Evolutionary conservation across 2,888 invertebrate species (phyloP).

Genomic region (Teinopalpus imperialis): DNA sequence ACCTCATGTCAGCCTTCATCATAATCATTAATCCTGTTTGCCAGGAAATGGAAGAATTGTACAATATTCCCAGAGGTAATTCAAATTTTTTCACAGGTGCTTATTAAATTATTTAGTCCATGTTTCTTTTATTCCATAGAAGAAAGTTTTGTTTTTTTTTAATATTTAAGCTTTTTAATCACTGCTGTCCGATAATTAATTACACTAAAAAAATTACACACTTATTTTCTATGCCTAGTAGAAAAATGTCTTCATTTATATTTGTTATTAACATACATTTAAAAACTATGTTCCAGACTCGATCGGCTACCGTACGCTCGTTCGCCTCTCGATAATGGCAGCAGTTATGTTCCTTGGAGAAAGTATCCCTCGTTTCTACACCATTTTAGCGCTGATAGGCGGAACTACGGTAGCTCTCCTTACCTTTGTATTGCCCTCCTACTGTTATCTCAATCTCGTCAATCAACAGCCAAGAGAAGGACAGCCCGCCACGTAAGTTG

Average conservation of each 20-base stretch:
- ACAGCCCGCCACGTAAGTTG: conserved; percentile 51
- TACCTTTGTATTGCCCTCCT: conserved; percentile 85
- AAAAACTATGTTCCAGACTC: conserved; percentile 74
- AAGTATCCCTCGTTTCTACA: conserved; percentile 86
- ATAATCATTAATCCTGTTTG: conserved; percentile 87
- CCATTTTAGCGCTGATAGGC: conserved; percentile 85
- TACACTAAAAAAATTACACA: too few relatives aligned
- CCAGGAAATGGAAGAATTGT: conserved; percentile 86
- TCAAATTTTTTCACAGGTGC: too few relatives aligned
- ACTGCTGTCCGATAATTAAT: too few relatives aligned
- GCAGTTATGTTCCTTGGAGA: conserved; percentile 85
- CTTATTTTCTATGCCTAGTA: too few relatives aligned
- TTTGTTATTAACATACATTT: not conserved
- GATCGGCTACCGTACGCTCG: conserved; percentile 78
- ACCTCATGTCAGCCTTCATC: conserved; percentile 85
- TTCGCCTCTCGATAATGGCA: conserved; percentile 81
- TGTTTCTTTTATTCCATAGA: too few relatives aligned
- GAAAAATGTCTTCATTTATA: too few relatives aligned
- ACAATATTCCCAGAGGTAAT: conserved; percentile 83
- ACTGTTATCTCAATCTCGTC: conserved; percentile 84
- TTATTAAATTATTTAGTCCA: too few relatives aligned
- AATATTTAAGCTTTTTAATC: too few relatives aligned
- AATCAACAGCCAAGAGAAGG: conserved; percentile 58
- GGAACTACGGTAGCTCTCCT: conserved; percentile 86
- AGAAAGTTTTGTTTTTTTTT: too few relatives aligned